Evolutionary conservation across 2,888 invertebrate species (phyloP), one percentile per base, ranked within the genome.

Genomic region (Loripinus fragilis): DNA sequence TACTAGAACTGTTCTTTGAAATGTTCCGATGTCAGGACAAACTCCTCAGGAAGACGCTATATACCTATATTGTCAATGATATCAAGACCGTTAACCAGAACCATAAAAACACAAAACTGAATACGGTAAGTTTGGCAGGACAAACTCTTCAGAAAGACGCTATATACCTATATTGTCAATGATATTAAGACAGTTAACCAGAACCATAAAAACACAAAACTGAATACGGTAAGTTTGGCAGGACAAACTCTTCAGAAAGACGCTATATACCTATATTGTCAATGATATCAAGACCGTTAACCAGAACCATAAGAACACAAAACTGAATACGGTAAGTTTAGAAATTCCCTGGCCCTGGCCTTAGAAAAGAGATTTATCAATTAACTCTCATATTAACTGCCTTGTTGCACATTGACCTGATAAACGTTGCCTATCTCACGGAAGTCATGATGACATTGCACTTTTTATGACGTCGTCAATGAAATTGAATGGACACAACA

Each of bases 281-380:
- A 96, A 96, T 1, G 99, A 99, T 92, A 97, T 99, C 41, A 99
- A 99, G 93, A 98, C 97, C 92, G 95, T 98, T 91, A 99, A 99
- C 93, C 95, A 96, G 69, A 98, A 98, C 93, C 97, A 98, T 91
- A 98, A 98, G 92, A 98, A 98, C 94, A 96, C 96, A 90, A 98
- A 97, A 93, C 94, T 99, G 50, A 99, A 99, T 94, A 96, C 92
- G 65, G 94, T 92, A 83, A 86, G 90, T 85, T 33, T 55, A 17
- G 8, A n/a, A n/a, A n/a, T n/a, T n/a, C n/a, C n/a, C n/a, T n/a
- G n/a, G n/a, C n/a, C n/a, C n/a, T n/a, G n/a, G n/a, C n/a, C n/a
- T n/a, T n/a, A n/a, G n/a, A n/a, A n/a, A n/a, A n/a, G n/a, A n/a
- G n/a, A n/a, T n/a, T n/a, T n/a, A n/a, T n/a, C n/a, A n/a, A n/a